phyloP scores from a whole-genome alignment of 2,113 vertebrate genomes.

The Tenebrosternarchus preto region DNA sequence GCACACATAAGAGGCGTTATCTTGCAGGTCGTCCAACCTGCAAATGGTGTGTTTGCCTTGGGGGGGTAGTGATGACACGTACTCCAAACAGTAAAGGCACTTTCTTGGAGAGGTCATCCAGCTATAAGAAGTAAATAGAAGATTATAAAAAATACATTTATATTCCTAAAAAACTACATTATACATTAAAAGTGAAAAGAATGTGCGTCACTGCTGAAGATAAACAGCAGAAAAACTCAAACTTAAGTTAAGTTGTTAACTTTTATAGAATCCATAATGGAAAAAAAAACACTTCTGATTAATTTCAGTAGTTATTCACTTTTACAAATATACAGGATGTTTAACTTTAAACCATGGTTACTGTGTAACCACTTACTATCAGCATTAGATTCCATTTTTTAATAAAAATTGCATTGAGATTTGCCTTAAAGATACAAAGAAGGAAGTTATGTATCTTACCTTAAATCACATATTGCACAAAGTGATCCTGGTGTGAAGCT shows the following conservation, averaged over 20 bases:
- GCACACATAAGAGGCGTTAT: constrained; percentile 93
- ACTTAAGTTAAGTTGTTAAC: too few relatives aligned
- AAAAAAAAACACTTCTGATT: too few relatives aligned
- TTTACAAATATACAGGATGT: too few relatives aligned
- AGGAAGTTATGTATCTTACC: constrained; percentile 60
- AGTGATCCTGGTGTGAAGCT: constrained; percentile 40
- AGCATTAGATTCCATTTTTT: too few relatives aligned
- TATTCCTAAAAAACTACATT: neutral
- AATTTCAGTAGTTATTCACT: too few relatives aligned
- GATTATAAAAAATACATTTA: neutral
- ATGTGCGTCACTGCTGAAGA: too few relatives aligned
- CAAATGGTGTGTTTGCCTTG: constrained; percentile 81
- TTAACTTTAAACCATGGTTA: neutral
- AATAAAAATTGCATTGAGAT: too few relatives aligned
- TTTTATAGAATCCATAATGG: too few relatives aligned
- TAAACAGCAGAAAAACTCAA: too few relatives aligned
- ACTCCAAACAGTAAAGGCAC: constrained; percentile 96
- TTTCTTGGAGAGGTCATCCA: constrained; percentile 88
- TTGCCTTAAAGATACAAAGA: neutral
- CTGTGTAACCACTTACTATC: too few relatives aligned
- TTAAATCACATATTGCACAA: constrained; percentile 62
- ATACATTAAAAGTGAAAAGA: too few relatives aligned
- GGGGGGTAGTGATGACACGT: constrained; percentile 90
- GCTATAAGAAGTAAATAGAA: constrained; percentile 41
- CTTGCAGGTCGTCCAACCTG: constrained; percentile 83